Evolutionary conservation across 2,113 vertebrate species (phyloP).

Genomic region (Maylandia zebra): DNA sequence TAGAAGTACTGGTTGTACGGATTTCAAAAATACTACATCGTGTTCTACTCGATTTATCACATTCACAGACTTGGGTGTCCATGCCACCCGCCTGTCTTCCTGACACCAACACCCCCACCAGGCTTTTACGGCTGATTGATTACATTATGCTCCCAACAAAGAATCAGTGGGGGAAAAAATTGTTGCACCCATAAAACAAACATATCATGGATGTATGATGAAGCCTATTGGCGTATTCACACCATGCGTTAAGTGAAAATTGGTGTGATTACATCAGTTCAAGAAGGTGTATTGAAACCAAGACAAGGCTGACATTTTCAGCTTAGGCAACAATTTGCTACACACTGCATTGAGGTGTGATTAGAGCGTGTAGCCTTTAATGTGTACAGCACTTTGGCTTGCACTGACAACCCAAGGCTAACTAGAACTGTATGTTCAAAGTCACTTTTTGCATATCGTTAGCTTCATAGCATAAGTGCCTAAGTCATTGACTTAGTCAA

Average conservation of each 20-base stretch:
- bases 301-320: neutral
- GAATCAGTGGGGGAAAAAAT: accelerated
- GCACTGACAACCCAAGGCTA: neutral
- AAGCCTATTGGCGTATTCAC: neutral
- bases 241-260: neutral
- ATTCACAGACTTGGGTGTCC: neutral
- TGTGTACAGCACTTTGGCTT: neutral
- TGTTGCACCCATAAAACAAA: neutral
- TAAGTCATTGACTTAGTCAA: too few species aligned
- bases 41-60: neutral
- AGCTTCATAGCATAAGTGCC: too few species aligned
- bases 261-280: neutral
- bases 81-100: neutral
- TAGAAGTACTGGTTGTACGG: neutral
- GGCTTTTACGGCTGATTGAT: neutral
- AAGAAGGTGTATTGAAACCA: neutral
- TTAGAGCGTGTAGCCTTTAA: neutral
- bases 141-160: accelerated
- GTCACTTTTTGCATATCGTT: accelerated
- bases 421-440: neutral
- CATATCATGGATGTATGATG: neutral
- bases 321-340: neutral
- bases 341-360: neutral
- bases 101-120: neutral
- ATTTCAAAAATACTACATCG: neutral